A percentile compares a stretch with the other conserved stretches of the same genome.
phyloP scores from a whole-genome alignment of 2,797 vertebrate species.

The Erpetoichthys calabaricus region DNA sequence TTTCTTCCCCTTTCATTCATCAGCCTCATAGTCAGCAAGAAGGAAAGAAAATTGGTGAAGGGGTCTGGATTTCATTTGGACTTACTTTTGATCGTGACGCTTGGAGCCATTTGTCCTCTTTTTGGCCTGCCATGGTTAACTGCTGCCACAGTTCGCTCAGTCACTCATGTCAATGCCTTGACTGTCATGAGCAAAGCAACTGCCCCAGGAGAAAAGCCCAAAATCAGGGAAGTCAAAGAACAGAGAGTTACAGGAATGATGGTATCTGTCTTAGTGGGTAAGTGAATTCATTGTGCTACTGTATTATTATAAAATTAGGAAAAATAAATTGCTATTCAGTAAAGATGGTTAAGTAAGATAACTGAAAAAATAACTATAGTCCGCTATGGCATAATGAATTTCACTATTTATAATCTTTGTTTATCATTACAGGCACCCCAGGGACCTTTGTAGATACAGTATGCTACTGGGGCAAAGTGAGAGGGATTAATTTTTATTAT shows the following conservation, averaged over 20 bases:
- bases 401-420: too few species aligned
- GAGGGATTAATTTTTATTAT: too few species aligned
- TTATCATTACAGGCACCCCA: too few species aligned
- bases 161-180: conserved; percentile 90
- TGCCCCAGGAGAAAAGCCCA: conserved; percentile 81
- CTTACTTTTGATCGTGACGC: conserved; percentile 79
- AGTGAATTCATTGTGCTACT: conserved; percentile 22
- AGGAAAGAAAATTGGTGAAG: conserved; percentile 78
- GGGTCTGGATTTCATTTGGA: conserved; percentile 95
- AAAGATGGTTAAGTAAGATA: too few species aligned
- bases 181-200: conserved; percentile 95
- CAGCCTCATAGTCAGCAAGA: conserved; percentile 91
- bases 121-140: conserved; percentile 94
- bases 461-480: too few species aligned
- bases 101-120: conserved; percentile 83
- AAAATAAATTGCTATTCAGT: too few species aligned
- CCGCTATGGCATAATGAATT: too few species aligned
- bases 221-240: conserved; percentile 72
- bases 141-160: conserved; percentile 82
- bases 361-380: too few species aligned
- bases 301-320: too few species aligned
- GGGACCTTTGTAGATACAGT: too few species aligned
- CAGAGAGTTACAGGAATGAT: conserved; percentile 80
- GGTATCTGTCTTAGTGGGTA: conserved; percentile 80
- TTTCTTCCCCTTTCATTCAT: not conserved